Base-by-base conservation (phyloP, 2,797 vertebrate species). In the Ceyx erithaca region DNA sequence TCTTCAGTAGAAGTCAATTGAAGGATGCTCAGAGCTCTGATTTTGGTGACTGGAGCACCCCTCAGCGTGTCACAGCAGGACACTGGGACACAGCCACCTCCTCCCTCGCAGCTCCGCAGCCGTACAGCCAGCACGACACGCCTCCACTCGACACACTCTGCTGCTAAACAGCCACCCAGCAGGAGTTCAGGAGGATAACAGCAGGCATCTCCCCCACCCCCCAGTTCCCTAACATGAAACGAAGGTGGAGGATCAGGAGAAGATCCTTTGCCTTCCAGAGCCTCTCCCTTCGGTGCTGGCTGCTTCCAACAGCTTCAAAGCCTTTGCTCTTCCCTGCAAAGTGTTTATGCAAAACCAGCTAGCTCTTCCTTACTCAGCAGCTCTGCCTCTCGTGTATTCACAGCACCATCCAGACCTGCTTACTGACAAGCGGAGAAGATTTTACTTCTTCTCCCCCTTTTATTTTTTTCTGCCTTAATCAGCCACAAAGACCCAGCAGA, bases 341-440 rank as follows among this genome's bases (percentile, higher is more conserved):
- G 70, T 75, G 73, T 85, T 95, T 93, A 92, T 88, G 84, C 61
- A 73, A 79, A 87, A 94, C 6, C 59, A 83, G 77, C 49, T 51
- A 83, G 77, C 54, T 51, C 64, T 55, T 87, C 92, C 93, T 96
- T 87, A 95, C 81, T 92, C 96, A 96, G 94, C 95, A 95, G 85
- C 71, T 93, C 82, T 90, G 87, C 89, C 90, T 92, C 81, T 92
- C 2, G 0, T 85, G 78, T 85, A 75, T 84, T 92, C 79, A 63
- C 49, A 80, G 86, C 4, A 1, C 90, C 17, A 87, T 17, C 77
- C 82, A 84, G 73, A 90, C 80, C 88, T 89, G 92, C 89, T 85
- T 81, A 59, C 80, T 82, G 90, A 95, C 83, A 91, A 92, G 91
- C 63, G 59, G 31, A 82, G 58, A 87, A 79, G 62, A 85, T 87